These are phyloP conservation scores for Sicus ferrugineus DNA, from an alignment of 2,888 invertebrate genomes.

Conservation along the genomic window DNA sequence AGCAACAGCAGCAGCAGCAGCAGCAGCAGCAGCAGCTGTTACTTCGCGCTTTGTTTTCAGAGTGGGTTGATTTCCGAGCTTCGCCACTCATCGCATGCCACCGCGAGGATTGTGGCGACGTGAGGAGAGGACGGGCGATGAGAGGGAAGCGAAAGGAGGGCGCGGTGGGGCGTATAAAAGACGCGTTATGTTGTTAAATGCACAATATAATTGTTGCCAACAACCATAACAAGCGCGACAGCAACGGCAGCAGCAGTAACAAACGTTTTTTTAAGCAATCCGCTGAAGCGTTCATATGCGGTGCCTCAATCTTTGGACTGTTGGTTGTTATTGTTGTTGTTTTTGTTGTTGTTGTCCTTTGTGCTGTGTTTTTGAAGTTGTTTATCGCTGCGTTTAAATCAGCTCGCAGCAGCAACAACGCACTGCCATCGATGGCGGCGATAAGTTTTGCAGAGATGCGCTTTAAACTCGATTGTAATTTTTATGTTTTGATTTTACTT, in stretches of 20 bases:
- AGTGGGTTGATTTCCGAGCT: no score
- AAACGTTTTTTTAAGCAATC: conserved; percentile 54
- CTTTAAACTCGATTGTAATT: conserved; percentile 6
- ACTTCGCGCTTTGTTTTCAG: conserved; percentile 35
- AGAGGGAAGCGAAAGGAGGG: conserved; percentile 25
- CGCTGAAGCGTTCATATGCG: conserved; percentile 21
- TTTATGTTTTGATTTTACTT: not conserved
- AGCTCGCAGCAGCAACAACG: conserved; percentile 1
- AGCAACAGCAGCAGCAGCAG: conserved; percentile 37
- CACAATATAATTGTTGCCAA: conserved; percentile 43
- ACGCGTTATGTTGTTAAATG: conserved; percentile 45
- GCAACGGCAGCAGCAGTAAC: conserved; percentile 14
- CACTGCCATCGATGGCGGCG: conserved; percentile 8
- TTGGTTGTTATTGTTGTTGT: no score
- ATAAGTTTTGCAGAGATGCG: conserved; percentile 4
- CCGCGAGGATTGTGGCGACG: conserved; percentile 38
- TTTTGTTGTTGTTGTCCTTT: no score
- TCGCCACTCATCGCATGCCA: not conserved
- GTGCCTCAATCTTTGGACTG: no score
- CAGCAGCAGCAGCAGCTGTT: conserved; percentile 9
- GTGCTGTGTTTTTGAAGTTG: no score
- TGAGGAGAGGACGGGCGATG: conserved; percentile 45
- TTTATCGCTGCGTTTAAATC: not conserved
- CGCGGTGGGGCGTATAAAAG: conserved; percentile 22
- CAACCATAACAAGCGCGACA: conserved; percentile 27